These are phyloP conservation scores for Dolichomitus sp. DNA, from an alignment of 2,888 invertebrate species.

Conservation along the genomic window DNA sequence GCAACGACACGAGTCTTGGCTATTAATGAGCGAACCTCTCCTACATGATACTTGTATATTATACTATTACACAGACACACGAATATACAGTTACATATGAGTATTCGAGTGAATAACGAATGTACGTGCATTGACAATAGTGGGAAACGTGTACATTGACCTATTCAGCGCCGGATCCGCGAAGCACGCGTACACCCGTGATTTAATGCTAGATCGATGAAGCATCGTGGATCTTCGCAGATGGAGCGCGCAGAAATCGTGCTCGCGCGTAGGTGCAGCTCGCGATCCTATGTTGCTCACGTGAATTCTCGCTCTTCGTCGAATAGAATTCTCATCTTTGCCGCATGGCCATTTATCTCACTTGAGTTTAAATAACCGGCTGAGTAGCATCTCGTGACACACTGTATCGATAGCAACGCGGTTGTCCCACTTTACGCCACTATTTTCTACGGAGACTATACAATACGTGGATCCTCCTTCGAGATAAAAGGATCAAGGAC, in stretches of 20 bases:
- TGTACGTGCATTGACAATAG: constrained; percentile 68
- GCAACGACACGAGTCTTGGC: constrained; percentile 30
- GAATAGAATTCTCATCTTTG: constrained; percentile 48
- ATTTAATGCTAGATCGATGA: constrained; percentile 74
- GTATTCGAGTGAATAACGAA: constrained; percentile 35
- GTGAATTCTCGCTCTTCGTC: constrained; percentile 34
- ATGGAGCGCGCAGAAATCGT: constrained; percentile 35
- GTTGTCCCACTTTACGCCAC: constrained; percentile 44
- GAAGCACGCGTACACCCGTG: constrained; percentile 66
- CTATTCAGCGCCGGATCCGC: constrained; percentile 79
- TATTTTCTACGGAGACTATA: constrained; percentile 39
- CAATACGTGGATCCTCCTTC: constrained; percentile 36
- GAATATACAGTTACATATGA: neutral
- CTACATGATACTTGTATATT: constrained; percentile 38
- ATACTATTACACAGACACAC: constrained; percentile 16
- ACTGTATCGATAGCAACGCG: constrained; percentile 40
- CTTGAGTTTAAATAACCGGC: constrained; percentile 53
- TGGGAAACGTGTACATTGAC: constrained; percentile 77
- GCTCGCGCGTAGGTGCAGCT: constrained; percentile 61
- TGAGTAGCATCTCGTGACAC: constrained; percentile 54
- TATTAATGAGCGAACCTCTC: constrained; percentile 56
- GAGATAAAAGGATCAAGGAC: constrained; percentile 63
- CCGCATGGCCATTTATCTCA: constrained; percentile 56
- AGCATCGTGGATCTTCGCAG: constrained; percentile 73
- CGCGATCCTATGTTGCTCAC: constrained; percentile 36